A percentile compares a stretch with the other conserved stretches of the same genome.
phyloP scores from a whole-genome alignment of 2,888 invertebrate species.

The Gasteruption jaculator region DNA sequence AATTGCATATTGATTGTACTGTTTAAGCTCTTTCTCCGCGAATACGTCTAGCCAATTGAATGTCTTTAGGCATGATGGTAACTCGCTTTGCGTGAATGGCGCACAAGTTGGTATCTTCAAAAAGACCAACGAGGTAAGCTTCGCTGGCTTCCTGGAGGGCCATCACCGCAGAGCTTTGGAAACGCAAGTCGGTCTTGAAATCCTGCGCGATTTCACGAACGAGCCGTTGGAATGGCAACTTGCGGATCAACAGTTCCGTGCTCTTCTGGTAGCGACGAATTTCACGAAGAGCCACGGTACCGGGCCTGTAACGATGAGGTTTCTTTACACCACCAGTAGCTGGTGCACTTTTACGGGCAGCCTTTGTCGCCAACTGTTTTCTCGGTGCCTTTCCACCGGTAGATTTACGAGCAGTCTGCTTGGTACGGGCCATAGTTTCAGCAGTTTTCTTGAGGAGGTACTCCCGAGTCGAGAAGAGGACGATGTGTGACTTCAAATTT shows the following conservation, averaged over 20 bases:
- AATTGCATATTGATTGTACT: slow-evolving; percentile 1
- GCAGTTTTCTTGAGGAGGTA: no score
- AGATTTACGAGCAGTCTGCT: slow-evolving; percentile 95
- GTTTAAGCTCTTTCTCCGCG: slow-evolving; percentile 95
- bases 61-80: slow-evolving; percentile 98
- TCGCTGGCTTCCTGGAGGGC: slow-evolving; percentile 88
- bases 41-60: slow-evolving; percentile 93
- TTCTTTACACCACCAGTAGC: slow-evolving; percentile 95
- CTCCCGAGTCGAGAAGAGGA: no score
- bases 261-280: slow-evolving; percentile 96
- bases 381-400: slow-evolving; percentile 96
- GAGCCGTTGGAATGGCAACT: slow-evolving; percentile 91
- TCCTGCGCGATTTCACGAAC: slow-evolving; percentile 97
- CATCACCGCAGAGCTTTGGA: slow-evolving; percentile 92
- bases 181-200: slow-evolving; percentile 94
- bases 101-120: slow-evolving; percentile 97
- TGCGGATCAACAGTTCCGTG: slow-evolving; percentile 91
- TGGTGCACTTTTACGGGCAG: slow-evolving; percentile 91
- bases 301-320: slow-evolving; percentile 92
- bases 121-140: slow-evolving; percentile 88
- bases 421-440: slow-evolving; percentile 70
- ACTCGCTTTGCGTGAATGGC: slow-evolving; percentile 97
- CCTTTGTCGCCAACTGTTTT: slow-evolving; percentile 89
- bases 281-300: slow-evolving; percentile 94
- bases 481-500: no score